Conservation (phyloP, 2,113 vertebrate genomes). For the Sialia sialis region DNA sequence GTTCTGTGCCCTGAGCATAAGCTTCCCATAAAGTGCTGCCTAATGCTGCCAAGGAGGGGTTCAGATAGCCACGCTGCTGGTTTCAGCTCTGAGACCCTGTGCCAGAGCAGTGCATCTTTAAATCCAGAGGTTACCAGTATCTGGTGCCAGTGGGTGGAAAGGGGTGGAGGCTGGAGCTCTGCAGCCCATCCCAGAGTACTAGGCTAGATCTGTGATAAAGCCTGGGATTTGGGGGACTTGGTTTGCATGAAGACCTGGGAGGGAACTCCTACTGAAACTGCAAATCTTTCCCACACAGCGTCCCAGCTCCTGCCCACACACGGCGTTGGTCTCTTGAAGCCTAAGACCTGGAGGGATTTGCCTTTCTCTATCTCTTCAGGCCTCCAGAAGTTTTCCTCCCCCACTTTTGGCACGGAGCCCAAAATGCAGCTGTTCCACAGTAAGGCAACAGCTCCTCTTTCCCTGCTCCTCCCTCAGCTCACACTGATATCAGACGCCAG, state of each 20-base stretch:
- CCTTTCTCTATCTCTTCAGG: slow-evolving; percentile 8
- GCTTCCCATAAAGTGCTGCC: neutral
- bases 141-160: neutral
- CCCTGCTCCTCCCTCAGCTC: neutral
- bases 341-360: slow-evolving; percentile 37
- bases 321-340: neutral
- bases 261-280: slow-evolving; percentile 31
- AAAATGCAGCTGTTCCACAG: slow-evolving; percentile 29
- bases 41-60: fast-evolving
- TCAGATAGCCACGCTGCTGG: neutral
- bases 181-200: neutral
- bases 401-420: slow-evolving; percentile 30
- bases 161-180: neutral
- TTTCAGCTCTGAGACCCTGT: fast-evolving
- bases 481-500: neutral
- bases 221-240: neutral
- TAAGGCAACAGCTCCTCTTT: neutral
- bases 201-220: slow-evolving; percentile 4
- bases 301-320: slow-evolving; percentile 44
- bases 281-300: neutral
- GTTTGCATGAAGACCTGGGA: neutral
- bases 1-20: neutral
- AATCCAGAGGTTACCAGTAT: neutral
- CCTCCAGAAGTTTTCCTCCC: slow-evolving; percentile 48
- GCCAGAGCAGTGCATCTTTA: neutral